Evolutionary conservation across 2,888 invertebrate species (phyloP), one percentile per base, ranked within the genome.

Genomic region (Steinernema carpocapsae): DNA sequence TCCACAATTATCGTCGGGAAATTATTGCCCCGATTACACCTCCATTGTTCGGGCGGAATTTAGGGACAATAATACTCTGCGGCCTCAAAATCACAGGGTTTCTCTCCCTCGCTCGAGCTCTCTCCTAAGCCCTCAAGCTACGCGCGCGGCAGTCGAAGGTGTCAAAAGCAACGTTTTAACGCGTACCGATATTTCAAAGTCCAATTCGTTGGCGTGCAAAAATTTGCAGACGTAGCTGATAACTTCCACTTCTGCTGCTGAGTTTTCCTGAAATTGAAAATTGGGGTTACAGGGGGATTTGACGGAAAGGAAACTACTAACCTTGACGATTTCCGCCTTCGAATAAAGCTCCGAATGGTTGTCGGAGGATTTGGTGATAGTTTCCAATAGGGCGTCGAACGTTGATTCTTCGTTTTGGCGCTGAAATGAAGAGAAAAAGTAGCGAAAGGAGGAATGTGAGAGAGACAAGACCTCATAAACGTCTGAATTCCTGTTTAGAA

Each of bases 21-120:
- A 56, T 56, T 56, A 56, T 56, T 56, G 56, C 56, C 26, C 14
- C 56, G 56, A 56, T 56, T 56, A 56, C 56, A 56, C 56, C 56
- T 56, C 56, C 56, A 56, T 56, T 56, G 56, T 56, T 56, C 56
- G 26, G 56, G 6, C 26, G 56, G 56, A 17, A 48, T 48, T 48
- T 48, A 17, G 7, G 48, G 48, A 19, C 48, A 6, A 48, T 48
- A 48, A 48, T 48, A 48, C 48, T 48, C 17, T n/a, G 43, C 14
- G 43, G 56, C 10, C 24, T 22, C 22, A 6, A 22, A 26, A 56
- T 24, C 26, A 19, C 17, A 51, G 51, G 56, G 24, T 56, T 56
- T 56, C 56, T 48, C 19, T n/a, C n/a, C n/a, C n/a, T n/a, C n/a
- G 14, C 7, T 12, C 10, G 43, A 14, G 43, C 43, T 43, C 43